Evolutionary conservation across 1,140 invertebrate genomes (phyloP), one percentile per base, ranked within the genome.

Genomic region (Caerostris darwini): DNA sequence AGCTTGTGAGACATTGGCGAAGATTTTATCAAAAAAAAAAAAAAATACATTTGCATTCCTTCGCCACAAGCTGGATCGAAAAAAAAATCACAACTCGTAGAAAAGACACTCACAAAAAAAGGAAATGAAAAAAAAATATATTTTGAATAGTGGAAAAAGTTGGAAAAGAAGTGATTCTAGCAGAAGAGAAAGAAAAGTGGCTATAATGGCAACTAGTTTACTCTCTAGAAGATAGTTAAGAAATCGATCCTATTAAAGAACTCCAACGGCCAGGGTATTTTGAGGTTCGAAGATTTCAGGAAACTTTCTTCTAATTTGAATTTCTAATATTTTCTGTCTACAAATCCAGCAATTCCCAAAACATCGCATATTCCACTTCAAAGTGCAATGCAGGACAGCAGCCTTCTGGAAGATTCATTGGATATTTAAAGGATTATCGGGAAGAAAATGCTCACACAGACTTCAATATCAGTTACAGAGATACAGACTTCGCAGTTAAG

Each of bases 201-300:
- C 69, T 34, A 71, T 71, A 34, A 7, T 34, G 19, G 19, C 7
- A 71, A 34, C 69, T 8, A 71, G 69, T 71, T 34, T 34, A 71
- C 61, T 64, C 17, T 17, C 10, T 17, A 10, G 17, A 14, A 14
- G 12, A 14, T 10, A 10, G 50, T 71, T 34, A 71, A 34, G 69
- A 71, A 71, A 71, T 71, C 69, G 69, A 71, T 71, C 69, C 50
- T 71, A 71, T 71, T 71, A 71, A 34, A 71, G 69, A 8, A 71
- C 7, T 71, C 34, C 19, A 34, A 71, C 50, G 69, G 8, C 19
- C 8, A 34, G 50, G 19, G 50, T 71, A 10, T 7, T 34, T 50
- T 4, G 50, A 8, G 8, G 5, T 64, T 4, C 12, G 17, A 14
- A 19, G 69, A 71, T 50, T 71, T 71, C 19, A 50, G 69, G 50